phyloP scores from a whole-genome alignment of 1,140 invertebrate genomes.

The Macrotrachela quadricornifera region DNA sequence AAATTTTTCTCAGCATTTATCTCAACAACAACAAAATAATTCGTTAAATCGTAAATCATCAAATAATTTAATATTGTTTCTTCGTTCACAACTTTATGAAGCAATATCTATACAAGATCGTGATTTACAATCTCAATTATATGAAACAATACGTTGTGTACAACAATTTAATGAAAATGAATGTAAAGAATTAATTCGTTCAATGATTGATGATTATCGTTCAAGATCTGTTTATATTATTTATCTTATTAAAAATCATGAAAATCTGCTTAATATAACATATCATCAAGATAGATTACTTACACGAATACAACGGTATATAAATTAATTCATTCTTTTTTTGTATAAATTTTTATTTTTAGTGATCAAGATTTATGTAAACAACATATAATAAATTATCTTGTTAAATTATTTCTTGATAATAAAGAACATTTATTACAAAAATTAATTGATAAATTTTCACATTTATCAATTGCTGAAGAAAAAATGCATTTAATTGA shows the following conservation, averaged over 20 bases:
- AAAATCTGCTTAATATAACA: conserved; percentile 56
- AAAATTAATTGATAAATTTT: too few relatives aligned
- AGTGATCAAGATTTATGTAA: too few relatives aligned
- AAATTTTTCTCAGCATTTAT: too few relatives aligned
- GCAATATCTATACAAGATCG: conserved; percentile 62
- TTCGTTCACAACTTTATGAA: conserved; percentile 60
- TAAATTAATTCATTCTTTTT: too few relatives aligned
- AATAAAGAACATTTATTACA: too few relatives aligned
- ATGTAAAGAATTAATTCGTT: conserved; percentile 50
- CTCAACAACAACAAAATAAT: too few relatives aligned
- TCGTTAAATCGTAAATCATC: too few relatives aligned
- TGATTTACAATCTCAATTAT: conserved; percentile 56
- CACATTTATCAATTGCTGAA: too few relatives aligned
- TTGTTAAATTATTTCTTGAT: conserved; percentile 6
- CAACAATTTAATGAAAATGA: conserved; percentile 47
- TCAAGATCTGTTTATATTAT: conserved; percentile 55
- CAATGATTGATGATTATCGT: conserved; percentile 57
- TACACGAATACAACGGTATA: conserved; percentile 30
- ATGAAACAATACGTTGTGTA: conserved; percentile 62
- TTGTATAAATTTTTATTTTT: too few relatives aligned
- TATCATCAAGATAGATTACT: conserved; percentile 48
- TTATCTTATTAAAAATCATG: conserved; percentile 58
- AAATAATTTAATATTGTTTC: conserved; percentile 48
- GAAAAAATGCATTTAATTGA: conserved; percentile 4
- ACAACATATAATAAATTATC: too few relatives aligned